phyloP scores from a whole-genome alignment of 2,113 vertebrate species.

The Nanorana parkeri region DNA sequence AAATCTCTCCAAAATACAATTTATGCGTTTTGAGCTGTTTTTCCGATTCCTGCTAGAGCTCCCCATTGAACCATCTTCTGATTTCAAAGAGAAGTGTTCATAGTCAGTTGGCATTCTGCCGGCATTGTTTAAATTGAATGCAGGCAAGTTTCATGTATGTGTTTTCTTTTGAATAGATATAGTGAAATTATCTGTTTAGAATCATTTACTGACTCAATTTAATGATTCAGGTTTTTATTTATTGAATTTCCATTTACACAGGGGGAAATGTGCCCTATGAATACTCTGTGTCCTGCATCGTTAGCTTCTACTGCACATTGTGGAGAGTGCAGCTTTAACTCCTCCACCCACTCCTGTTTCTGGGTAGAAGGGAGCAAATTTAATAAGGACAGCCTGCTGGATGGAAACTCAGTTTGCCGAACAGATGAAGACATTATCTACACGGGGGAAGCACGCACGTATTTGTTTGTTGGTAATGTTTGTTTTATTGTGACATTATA shows the following conservation, averaged over 20 bases:
- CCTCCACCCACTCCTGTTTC: conserved; percentile 71
- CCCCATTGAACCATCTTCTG: no score
- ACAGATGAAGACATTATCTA: conserved; percentile 78
- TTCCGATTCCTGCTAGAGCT: no score
- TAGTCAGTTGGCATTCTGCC: no score
- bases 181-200: no score
- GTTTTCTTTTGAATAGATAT: no score
- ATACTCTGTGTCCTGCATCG: conserved; percentile 76
- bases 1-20: no score
- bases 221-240: no score
- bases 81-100: no score
- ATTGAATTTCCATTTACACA: conserved; percentile 49
- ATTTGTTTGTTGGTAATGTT: conserved; percentile 81
- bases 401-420: conserved; percentile 68
- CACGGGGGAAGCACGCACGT: conserved; percentile 67
- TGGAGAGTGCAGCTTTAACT: conserved; percentile 83
- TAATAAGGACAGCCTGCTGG: not conserved
- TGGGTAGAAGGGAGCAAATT: conserved; percentile 62
- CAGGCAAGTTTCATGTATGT: no score
- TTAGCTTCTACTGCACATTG: conserved; percentile 76
- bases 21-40: no score
- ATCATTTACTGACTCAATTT: no score
- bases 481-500: not conserved
- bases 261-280: conserved; percentile 74
- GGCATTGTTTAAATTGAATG: no score